Base-by-base conservation (phyloP, 2,113 vertebrate species). In the Muntiacus muntjak region DNA sequence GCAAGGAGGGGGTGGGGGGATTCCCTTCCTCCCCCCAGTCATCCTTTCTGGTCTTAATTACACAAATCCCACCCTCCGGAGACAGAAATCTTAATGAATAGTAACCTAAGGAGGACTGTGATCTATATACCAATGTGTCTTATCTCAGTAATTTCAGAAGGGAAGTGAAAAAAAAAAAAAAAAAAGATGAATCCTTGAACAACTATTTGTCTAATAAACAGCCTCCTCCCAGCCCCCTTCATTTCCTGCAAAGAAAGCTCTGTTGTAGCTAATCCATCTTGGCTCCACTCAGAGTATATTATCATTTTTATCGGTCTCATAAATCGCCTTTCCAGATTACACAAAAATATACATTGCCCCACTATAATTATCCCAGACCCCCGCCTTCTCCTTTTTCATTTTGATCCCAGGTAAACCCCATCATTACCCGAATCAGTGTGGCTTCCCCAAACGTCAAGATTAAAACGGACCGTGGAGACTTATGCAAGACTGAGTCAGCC, bases 401-500 rank as follows among this genome's bases (percentile, higher is more conserved):
- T 97, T 98, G 98, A 99, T 98, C 98, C 98, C 98, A 98, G 98
- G 98, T 98, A 98, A 99, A 98, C 97, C 98, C 97, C 94, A 97
- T 99, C 98, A 98, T 99, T 98, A 99, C 17, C 47, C 92, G 81
- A 98, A 94, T 98, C 98, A 98, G 96, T 97, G 98, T 97, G 98
- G 98, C 98, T 99, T 99, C 98, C 98, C 98, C 13, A 98, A 98
- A 99, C 94, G 95, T 98, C 98, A 98, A 97, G 98, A 98, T 98
- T 97, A 99, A 99, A 99, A 99, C 95, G 98, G 98, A 96, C 97
- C 97, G 89, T 90, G 97, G 98, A 98, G 98, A 98, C 98, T 99
- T 98, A 97, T 89, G 98, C 98, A 99, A 99, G 98, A 97, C 93
- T 98, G 98, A 98, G 98, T 99, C 99, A 98, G 98, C 98, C 98